Evolutionary conservation across 2,113 vertebrate genomes (phyloP), one percentile per base, ranked within the genome.

Genomic region (Daubentonia madagascariensis): DNA sequence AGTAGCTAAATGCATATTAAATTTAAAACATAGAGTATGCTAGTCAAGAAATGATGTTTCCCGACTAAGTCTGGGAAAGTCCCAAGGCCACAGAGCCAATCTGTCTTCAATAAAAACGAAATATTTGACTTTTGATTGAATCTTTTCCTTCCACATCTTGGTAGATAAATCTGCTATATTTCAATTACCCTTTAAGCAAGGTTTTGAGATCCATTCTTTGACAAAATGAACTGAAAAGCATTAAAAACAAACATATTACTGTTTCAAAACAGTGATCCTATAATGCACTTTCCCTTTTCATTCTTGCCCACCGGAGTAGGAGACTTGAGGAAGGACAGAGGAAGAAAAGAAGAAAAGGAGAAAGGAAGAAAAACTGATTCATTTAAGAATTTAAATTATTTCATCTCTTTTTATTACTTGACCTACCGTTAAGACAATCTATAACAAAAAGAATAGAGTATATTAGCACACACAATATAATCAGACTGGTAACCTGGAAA

Each of bases 391-490:
- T 99, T 98, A 99, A 98, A 99, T 99, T 99, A 98, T 99, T 99
- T 96, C 57, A 94, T 96, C 30, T 93, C 75, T 88, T 99, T 99
- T 99, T 99, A 97, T 99, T 99, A 99, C 99, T 99, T 99, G 99
- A 99, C 99, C 99, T 99, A 99, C 99, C 98, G 98, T 99, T 99
- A 99, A 99, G 99, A 99, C 99, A 99, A 99, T 99, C 99, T 99
- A 99, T 99, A 99, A 99, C 99, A 99, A 99, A 99, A 99, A 98
- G 98, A 99, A 99, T 98, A 99, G 98, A 97, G 95, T 97, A 98
- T 99, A 99, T 99, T 98, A 99, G 99, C 99, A 99, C 99, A 99
- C 99, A 99, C 98, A 99, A 99, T 99, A 99, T 99, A 99, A 92
- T 99, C 98, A 99, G 99, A 99, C 99, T 98, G 98, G 99, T 98